Percentiles rank a stretch among this genome's conserved stretches.
Evolutionary conservation across 1,140 invertebrate genomes (phyloP).

Genomic region (Phortica variegata): DNA sequence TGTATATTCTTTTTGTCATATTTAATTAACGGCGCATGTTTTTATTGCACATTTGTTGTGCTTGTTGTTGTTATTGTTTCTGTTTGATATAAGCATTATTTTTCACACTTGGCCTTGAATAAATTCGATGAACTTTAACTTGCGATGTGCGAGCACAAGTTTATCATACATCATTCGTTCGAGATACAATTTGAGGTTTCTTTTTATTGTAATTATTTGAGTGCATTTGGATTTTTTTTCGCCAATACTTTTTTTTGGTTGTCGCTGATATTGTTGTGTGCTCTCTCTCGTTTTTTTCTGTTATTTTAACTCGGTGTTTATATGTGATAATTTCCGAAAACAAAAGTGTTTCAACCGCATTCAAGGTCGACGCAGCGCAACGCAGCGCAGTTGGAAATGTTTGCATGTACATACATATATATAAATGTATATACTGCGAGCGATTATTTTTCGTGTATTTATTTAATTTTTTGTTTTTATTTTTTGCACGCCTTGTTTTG

Average conservation of each 20-base stretch:
- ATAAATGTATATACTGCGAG: too few species aligned
- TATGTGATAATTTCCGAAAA: slow-evolving; percentile 50
- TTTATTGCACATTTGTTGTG: slow-evolving; percentile 10
- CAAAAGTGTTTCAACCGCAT: slow-evolving; percentile 50
- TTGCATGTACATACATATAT: slow-evolving; percentile 9
- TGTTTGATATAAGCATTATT: slow-evolving; percentile 5
- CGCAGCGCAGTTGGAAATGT: slow-evolving; percentile 7
- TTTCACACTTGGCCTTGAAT: slow-evolving; percentile 51
- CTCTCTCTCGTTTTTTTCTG: slow-evolving; percentile 2
- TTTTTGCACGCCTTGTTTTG: too few species aligned
- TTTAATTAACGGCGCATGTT: slow-evolving; percentile 9
- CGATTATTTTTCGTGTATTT: not conserved
- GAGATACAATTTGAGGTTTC: too few species aligned
- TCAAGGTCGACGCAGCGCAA: slow-evolving; percentile 43
- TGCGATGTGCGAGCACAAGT: slow-evolving; percentile 33
- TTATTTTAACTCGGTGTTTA: slow-evolving; percentile 31
- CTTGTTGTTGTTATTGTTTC: slow-evolving; percentile 11
- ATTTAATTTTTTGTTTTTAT: not conserved
- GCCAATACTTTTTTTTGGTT: too few species aligned
- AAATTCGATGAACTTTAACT: slow-evolving; percentile 54
- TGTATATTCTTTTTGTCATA: not conserved
- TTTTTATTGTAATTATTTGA: too few species aligned
- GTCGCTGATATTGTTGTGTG: slow-evolving; percentile 25
- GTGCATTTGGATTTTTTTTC: slow-evolving; percentile 43
- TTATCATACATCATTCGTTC: slow-evolving; percentile 54